phyloP scores from a whole-genome alignment of 1,140 invertebrate genomes.

The Lordiphosa mommai region DNA sequence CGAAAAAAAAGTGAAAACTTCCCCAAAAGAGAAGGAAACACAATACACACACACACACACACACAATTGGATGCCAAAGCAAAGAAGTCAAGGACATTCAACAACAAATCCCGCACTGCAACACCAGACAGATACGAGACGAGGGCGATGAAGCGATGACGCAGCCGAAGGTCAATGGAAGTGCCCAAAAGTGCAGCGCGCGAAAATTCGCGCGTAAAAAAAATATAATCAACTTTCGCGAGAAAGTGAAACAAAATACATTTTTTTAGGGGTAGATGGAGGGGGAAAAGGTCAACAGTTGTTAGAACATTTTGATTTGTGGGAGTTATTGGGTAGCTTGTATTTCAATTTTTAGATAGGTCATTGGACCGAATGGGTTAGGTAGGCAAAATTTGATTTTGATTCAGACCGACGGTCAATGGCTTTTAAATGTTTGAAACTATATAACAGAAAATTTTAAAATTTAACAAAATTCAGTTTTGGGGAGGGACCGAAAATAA shows the following conservation, averaged over 20 bases:
- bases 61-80: slow-evolving; percentile 30
- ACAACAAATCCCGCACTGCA: slow-evolving; percentile 23
- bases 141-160: not conserved
- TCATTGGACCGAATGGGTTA: too few relatives aligned
- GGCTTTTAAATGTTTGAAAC: too few relatives aligned
- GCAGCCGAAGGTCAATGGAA: slow-evolving; percentile 44
- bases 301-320: too few relatives aligned
- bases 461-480: too few relatives aligned
- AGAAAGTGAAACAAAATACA: slow-evolving; percentile 66
- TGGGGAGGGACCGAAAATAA: too few relatives aligned
- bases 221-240: slow-evolving; percentile 69
- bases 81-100: slow-evolving; percentile 70
- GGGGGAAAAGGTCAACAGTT: not conserved
- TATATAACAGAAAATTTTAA: too few relatives aligned
- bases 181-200: slow-evolving; percentile 50
- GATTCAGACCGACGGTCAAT: too few relatives aligned
- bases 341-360: too few relatives aligned
- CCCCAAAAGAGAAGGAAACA: slow-evolving; percentile 28
- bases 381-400: too few relatives aligned
- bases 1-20: slow-evolving; percentile 71
- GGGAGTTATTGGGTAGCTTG: too few relatives aligned
- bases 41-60: slow-evolving; percentile 48
- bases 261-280: not conserved
- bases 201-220: slow-evolving; percentile 47
- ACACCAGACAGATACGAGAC: slow-evolving; percentile 11